Evolutionary conservation across 2,797 vertebrate genomes (phyloP).

Genomic region (Phalanger gymnotis): DNA sequence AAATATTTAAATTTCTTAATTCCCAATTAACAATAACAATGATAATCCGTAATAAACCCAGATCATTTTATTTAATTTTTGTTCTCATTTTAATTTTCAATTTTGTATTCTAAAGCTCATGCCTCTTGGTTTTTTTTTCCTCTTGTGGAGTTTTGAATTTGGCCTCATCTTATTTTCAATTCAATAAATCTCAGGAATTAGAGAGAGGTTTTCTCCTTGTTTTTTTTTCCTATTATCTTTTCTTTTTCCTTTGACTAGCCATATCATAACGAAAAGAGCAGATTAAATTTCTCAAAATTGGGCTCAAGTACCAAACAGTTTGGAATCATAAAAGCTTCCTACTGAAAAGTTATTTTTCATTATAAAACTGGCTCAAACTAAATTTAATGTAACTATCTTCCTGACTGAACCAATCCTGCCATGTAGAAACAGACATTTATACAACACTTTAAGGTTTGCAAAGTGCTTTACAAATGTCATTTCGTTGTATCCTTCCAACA

Average conservation of each 20-base stretch:
- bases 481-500: background rate
- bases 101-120: background rate
- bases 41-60: background rate
- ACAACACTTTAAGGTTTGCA: background rate
- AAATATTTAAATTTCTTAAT: background rate
- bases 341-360: background rate
- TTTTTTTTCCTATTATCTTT: background rate
- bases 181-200: background rate
- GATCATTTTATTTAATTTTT: background rate
- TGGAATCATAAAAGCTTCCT: background rate
- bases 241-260: background rate
- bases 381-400: background rate
- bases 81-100: background rate
- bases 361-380: background rate
- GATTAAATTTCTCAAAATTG: background rate
- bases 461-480: background rate
- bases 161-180: background rate
- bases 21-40: background rate
- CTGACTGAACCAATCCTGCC: background rate
- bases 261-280: background rate
- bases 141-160: background rate
- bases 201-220: background rate
- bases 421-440: background rate
- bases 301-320: background rate
- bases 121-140: background rate